Conservation (phyloP, 1,140 invertebrate species). For the Probaryconus sp. region DNA sequence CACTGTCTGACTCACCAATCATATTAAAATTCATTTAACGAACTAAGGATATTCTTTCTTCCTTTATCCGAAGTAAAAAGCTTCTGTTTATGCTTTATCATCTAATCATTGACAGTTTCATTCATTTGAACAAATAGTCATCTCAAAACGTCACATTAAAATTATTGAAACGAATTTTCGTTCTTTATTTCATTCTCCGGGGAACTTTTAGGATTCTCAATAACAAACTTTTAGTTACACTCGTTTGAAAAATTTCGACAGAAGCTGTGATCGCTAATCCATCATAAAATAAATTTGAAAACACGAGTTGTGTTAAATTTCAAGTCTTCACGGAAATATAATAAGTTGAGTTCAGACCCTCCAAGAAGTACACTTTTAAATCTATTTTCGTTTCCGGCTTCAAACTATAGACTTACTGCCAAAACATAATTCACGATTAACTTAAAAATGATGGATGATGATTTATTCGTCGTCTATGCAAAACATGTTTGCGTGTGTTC, state of each 20-base stretch:
- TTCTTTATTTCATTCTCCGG: too few species aligned
- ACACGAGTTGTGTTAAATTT: slow-evolving; percentile 27
- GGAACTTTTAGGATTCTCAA: too few species aligned
- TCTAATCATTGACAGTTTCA: too few species aligned
- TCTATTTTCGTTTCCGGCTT: slow-evolving; percentile 67
- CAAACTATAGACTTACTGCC: slow-evolving; percentile 69
- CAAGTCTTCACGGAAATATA: slow-evolving; percentile 38
- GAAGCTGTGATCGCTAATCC: slow-evolving; percentile 59
- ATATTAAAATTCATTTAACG: too few species aligned
- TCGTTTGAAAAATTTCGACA: not conserved
- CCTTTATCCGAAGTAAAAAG: not conserved
- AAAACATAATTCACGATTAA: slow-evolving; percentile 71
- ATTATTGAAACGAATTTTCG: too few species aligned
- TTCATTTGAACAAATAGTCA: too few species aligned
- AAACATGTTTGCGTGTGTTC: not conserved
- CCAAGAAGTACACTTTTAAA: slow-evolving; percentile 63
- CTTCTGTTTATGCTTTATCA: not conserved
- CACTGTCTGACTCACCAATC: slow-evolving; percentile 54
- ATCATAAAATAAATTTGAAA: slow-evolving; percentile 57
- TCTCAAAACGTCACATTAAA: too few species aligned
- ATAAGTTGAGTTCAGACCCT: slow-evolving; percentile 48
- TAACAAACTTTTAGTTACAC: slow-evolving; percentile 1
- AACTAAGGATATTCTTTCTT: slow-evolving; percentile 15
- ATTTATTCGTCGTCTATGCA: slow-evolving; percentile 1
- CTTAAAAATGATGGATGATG: slow-evolving; percentile 68